phyloP scores from a whole-genome alignment of 2,888 invertebrate genomes.

The Orgyia antiqua region DNA sequence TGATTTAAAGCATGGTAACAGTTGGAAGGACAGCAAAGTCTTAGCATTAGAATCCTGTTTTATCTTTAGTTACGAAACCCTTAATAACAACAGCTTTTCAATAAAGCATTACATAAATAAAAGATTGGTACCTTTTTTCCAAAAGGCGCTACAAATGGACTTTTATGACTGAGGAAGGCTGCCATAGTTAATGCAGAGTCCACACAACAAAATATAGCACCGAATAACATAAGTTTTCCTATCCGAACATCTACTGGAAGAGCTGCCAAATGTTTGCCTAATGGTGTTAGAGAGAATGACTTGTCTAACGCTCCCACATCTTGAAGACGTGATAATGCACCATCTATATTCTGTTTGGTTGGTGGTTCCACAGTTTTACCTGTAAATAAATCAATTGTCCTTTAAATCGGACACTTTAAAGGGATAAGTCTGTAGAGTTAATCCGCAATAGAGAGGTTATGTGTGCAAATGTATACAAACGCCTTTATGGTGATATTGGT shows the following conservation, averaged over 20 bases:
- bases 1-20: too few relatives aligned
- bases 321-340: conserved; percentile 83
- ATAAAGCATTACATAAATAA: too few relatives aligned
- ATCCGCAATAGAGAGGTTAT: too few relatives aligned
- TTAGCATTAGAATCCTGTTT: too few relatives aligned
- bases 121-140: conserved; percentile 81
- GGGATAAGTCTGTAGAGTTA: too few relatives aligned
- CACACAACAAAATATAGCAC: conserved; percentile 94
- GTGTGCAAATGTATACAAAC: too few relatives aligned
- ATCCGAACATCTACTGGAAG: conserved; percentile 94
- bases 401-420: too few relatives aligned
- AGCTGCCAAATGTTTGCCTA: conserved; percentile 92
- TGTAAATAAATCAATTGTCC: conserved; percentile 39
- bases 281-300: conserved; percentile 84
- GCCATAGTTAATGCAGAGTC: conserved; percentile 95
- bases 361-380: conserved; percentile 87
- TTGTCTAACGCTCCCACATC: conserved; percentile 90
- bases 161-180: conserved; percentile 88
- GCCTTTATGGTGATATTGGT: too few relatives aligned
- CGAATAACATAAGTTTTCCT: conserved; percentile 94
- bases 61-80: too few relatives aligned
- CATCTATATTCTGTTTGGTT: conserved; percentile 79
- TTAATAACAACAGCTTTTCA: too few relatives aligned
- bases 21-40: too few relatives aligned
- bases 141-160: conserved; percentile 87